Percentiles rank a stretch among this genome's conserved stretches.
Evolutionary conservation across 2,797 vertebrate genomes (phyloP).

Genomic region (Microctenopoma stevenorrisi): DNA sequence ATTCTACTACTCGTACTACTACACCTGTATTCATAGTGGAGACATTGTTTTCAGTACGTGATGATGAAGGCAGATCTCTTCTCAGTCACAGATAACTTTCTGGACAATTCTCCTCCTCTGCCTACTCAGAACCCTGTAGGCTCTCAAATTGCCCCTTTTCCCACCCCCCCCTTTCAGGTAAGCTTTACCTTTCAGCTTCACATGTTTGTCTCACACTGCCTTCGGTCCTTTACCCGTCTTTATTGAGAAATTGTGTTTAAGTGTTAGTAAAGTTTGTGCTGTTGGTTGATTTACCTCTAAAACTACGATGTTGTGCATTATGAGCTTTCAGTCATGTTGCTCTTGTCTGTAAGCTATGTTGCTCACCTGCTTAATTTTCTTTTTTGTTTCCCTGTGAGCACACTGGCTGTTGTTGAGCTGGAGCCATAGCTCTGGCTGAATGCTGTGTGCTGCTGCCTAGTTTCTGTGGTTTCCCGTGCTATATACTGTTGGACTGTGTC

Average conservation of each 20-base stretch:
- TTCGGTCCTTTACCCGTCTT: background rate
- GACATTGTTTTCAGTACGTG: background rate
- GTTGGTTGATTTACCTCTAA: background rate
- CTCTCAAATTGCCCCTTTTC: slow-evolving; percentile 11
- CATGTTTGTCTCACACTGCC: background rate
- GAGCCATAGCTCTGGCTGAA: slow-evolving; percentile 19
- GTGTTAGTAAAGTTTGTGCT: background rate
- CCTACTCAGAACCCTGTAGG: slow-evolving; percentile 90
- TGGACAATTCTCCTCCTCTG: slow-evolving; percentile 85
- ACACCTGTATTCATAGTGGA: background rate
- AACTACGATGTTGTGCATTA: background rate
- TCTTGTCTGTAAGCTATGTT: slow-evolving; percentile 21
- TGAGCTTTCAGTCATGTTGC: background rate
- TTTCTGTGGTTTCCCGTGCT: slow-evolving; percentile 40
- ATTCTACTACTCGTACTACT: background rate
- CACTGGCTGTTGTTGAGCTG: slow-evolving; percentile 12
- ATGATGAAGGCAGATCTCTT: slow-evolving; percentile 30
- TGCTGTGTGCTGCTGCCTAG: slow-evolving; percentile 17
- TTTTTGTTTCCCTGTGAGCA: slow-evolving; percentile 33
- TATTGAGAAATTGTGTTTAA: background rate
- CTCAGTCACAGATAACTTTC: slow-evolving; percentile 80
- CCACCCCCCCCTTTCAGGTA: slow-evolving; percentile 48
- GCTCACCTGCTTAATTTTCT: slow-evolving; percentile 28
- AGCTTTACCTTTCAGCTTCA: background rate
- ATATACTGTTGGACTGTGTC: slow-evolving; percentile 9